Conservation (phyloP, 1,140 invertebrate species). For the Homalodisca vitripennis region DNA sequence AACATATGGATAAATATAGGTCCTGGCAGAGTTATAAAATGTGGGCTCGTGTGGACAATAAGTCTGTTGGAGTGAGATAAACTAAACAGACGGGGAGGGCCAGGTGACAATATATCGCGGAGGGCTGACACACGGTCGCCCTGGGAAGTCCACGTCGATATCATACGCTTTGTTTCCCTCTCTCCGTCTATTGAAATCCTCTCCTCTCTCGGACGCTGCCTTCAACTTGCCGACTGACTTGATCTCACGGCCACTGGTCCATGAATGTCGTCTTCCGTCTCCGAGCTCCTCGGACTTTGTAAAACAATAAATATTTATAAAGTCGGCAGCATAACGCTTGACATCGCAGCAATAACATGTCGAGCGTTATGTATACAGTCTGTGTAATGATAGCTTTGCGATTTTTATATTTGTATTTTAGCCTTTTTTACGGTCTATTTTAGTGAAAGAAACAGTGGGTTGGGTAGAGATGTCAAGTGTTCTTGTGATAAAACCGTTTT, state of each 20-base stretch:
- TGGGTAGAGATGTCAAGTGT: too few relatives aligned
- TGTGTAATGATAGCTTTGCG: too few relatives aligned
- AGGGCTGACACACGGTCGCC: neutral
- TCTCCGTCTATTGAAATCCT: too few relatives aligned
- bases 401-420: too few relatives aligned
- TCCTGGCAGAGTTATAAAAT: neutral
- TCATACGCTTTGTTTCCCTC: neutral
- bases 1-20: neutral
- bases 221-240: neutral
- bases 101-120: neutral
- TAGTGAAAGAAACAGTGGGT: too few relatives aligned
- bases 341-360: too few relatives aligned
- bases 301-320: too few relatives aligned
- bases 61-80: neutral
- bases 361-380: too few relatives aligned
- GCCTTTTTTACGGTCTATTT: too few relatives aligned
- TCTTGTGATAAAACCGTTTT: too few relatives aligned
- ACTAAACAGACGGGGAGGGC: neutral
- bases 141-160: neutral
- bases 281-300: neutral
- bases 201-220: neutral
- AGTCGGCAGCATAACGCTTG: too few relatives aligned
- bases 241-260: neutral
- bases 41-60: neutral
- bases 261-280: too few relatives aligned